Evolutionary conservation across 37 sponge, comb jelly and placozoan genomes (phyloP).

Genomic region (Beroe ovata): DNA sequence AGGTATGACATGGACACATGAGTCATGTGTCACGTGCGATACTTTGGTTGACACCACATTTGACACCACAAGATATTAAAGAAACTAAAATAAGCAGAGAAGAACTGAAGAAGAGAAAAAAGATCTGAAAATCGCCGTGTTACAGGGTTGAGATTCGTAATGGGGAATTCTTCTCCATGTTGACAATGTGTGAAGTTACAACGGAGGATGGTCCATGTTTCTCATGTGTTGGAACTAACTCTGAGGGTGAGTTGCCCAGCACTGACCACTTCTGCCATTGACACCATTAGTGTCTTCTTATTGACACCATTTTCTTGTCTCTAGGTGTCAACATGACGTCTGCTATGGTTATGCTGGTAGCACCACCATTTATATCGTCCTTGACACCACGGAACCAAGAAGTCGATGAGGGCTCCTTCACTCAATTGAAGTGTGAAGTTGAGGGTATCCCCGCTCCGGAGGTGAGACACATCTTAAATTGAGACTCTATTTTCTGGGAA

Average conservation of each 20-base stretch:
- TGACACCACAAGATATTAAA: no score
- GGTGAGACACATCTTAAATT: conserved; percentile 11
- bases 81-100: no score
- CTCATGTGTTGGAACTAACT: conserved; percentile 47
- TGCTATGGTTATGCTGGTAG: conserved; percentile 49
- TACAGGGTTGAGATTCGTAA: not conserved
- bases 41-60: no score
- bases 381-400: not conserved
- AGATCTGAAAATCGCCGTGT: no score
- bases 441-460: conserved; percentile 17
- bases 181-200: conserved; percentile 2
- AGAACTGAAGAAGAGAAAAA: no score
- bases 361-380: conserved; percentile 23
- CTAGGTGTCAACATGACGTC: conserved; percentile 61
- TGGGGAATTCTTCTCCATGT: not conserved
- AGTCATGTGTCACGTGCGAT: no score
- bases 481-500: no score
- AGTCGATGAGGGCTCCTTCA: conserved; percentile 18
- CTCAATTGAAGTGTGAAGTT: conserved; percentile 7
- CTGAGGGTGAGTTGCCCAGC: conserved; percentile 13
- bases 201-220: conserved; percentile 18
- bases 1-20: no score
- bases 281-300: no score
- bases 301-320: not conserved
- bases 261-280: not conserved